These are phyloP conservation scores for Xanthia icteritia DNA, from an alignment of 2,888 invertebrate species.

Conservation along the genomic window DNA sequence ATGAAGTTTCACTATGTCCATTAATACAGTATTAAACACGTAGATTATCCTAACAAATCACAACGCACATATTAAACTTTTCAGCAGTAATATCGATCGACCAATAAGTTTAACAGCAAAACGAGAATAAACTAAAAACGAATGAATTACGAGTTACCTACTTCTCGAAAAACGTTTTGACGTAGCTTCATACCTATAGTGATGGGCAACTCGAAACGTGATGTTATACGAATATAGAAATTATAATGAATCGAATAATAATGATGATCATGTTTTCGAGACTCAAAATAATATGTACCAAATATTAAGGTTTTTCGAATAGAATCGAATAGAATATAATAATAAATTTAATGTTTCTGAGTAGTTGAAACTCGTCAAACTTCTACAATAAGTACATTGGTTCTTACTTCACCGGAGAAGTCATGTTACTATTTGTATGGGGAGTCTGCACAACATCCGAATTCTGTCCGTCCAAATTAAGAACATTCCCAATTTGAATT, in stretches of 20 bases:
- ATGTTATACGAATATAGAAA: not conserved
- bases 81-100: not conserved
- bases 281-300: not conserved
- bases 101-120: conserved; percentile 14
- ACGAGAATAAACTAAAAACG: not conserved
- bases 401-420: not conserved
- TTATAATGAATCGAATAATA: conserved; percentile 11
- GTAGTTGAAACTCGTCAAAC: not conserved
- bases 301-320: not conserved
- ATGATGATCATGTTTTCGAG: not conserved
- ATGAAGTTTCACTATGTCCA: not conserved
- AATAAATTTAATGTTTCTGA: not conserved
- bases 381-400: not conserved
- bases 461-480: not conserved
- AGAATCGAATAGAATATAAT: not conserved
- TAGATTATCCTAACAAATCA: conserved; percentile 17
- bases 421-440: no score
- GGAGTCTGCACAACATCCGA: not conserved
- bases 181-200: conserved; percentile 24
- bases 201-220: conserved; percentile 33
- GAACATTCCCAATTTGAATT: not conserved
- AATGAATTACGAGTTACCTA: conserved; percentile 5
- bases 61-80: conserved; percentile 21
- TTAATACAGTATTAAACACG: not conserved
- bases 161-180: conserved; percentile 27